Base-by-base conservation (phyloP, 2,113 vertebrate species). In the Carettochelys insculpta region DNA sequence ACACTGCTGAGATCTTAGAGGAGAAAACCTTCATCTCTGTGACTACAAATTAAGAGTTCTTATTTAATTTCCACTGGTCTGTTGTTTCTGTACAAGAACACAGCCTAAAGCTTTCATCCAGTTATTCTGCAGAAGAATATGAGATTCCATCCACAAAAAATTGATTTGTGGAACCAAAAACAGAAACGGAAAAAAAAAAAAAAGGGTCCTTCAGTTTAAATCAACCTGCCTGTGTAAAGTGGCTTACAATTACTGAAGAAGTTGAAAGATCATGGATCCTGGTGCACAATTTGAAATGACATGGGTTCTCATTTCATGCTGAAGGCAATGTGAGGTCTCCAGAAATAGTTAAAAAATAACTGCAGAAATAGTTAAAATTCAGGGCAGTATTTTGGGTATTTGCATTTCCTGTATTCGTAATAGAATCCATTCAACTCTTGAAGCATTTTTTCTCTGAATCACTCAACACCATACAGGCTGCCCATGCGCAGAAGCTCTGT, bases 131-230 rank as follows among this genome's bases (percentile, higher is more conserved):
- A 47, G 54, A 85, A 56, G 19, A 5, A 25, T 79, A 11, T 29
- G 45, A 17, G n/a, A 17, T 43, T 68, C 77, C 80, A 91, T 91
- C 77, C 11, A 53, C 68, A 20, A 25, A 19, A 85, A 88, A 47
- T 13, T 9, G 3, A 5, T 77, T 71, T 53, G 38, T 24, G n/a
- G 78, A 86, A 58, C 68, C n/a, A 22, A 75, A 85, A 34, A 29
- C 20, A 38, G 78, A 52, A 80, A 11, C 7, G n/a, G n/a, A n/a
- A n/a, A n/a, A n/a, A n/a, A n/a, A n/a, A n/a, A 25, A 53, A 78
- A 78, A n/a, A 0, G 11, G 58, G 92, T 80, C 48, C 43, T 17
- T n/a, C 1, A 29, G 88, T 93, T 92, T 53, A 90, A 93, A 90
- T 80, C 27, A n/a, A 4, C n/a, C 45, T 80, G 51, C 38, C 22